Evolutionary conservation across 2,888 invertebrate genomes (phyloP), one percentile per base, ranked within the genome.

Genomic region (Pandemis corylana): DNA sequence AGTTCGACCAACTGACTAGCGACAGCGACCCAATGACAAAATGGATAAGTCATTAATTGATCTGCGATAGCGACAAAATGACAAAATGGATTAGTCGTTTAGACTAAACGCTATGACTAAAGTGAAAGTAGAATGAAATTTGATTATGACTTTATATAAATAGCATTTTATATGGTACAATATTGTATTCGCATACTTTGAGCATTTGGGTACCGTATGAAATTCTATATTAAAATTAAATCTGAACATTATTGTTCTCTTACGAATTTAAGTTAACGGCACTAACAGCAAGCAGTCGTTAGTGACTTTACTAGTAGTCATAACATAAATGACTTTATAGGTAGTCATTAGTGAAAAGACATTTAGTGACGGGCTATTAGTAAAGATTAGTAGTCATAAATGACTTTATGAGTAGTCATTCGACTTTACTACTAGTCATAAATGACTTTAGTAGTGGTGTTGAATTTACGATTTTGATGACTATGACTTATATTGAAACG

Each of bases 1-100:
- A 95, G 95, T 79, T 89, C 89, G 46, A 90, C 86, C 71, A 93
- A 93, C 84, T 94, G 88, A 92, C 83, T 74, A 64, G 75, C 10
- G 15, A 62, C 61, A 64, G 75, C 10, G 15, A 62, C 61, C 61
- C 61, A 15, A 13, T 41, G 51, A 51, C 20, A 0, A 12, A 59
- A 10, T 36, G 49, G 15, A 49, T 15, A 63, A 56, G 56, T 56
- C 56, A 56, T n/a, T 5, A 44, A 44, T 1, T 44, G 7, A 44
- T 9, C 9, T 5, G 44, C 44, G 44, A 44, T 44, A 44, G 1
- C 44, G 9, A 44, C 44, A 2, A 2, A 44, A 44, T 44, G 44
- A 44, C 44, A 9, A 44, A 44, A 44, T 7, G 7, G 44, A 44
- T 44, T 7, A 44, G 44, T 44, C 44, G 53, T 56, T 59, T 28